phyloP scores from a whole-genome alignment of 2,797 vertebrate species.

The Scyliorhinus canicula region DNA sequence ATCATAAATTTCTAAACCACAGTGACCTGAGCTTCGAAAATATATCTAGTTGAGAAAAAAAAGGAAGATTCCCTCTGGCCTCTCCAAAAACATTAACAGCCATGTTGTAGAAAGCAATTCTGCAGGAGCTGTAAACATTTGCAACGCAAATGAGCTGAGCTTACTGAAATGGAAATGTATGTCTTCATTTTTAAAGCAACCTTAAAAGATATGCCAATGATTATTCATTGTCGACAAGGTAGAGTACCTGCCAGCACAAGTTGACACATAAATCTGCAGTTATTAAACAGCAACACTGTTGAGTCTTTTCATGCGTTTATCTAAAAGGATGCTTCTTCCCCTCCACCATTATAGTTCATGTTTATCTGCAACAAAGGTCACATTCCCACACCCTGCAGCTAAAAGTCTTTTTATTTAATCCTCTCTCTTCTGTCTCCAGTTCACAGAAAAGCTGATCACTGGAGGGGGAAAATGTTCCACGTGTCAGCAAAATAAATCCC shows the following conservation, averaged over 20 bases:
- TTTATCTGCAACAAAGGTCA: not conserved
- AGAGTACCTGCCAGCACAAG: not conserved
- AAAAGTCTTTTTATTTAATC: not conserved
- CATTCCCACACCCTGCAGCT: slow-evolving; percentile 5
- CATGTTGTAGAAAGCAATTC: not conserved
- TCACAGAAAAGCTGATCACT: not conserved
- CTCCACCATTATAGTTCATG: not conserved
- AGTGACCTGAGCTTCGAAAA: not conserved
- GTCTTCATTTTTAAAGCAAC: not conserved
- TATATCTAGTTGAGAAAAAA: not conserved
- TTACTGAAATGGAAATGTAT: not conserved
- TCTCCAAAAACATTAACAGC: not conserved
- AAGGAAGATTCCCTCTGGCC: not conserved
- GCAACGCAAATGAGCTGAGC: not conserved
- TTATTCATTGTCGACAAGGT: not conserved
- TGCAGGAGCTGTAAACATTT: not conserved
- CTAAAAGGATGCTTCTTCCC: slow-evolving; percentile 3
- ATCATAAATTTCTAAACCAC: not conserved
- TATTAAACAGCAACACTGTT: not conserved
- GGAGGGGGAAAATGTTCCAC: not conserved
- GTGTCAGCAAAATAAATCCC: not conserved
- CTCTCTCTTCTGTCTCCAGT: not conserved
- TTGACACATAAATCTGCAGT: not conserved
- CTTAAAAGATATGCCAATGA: not conserved
- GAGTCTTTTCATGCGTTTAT: not conserved